A percentile compares a stretch with the other conserved stretches of the same genome.
These are phyloP conservation scores for Crepidodera aurea DNA, from an alignment of 2,888 invertebrate genomes.

Conservation along the genomic window DNA sequence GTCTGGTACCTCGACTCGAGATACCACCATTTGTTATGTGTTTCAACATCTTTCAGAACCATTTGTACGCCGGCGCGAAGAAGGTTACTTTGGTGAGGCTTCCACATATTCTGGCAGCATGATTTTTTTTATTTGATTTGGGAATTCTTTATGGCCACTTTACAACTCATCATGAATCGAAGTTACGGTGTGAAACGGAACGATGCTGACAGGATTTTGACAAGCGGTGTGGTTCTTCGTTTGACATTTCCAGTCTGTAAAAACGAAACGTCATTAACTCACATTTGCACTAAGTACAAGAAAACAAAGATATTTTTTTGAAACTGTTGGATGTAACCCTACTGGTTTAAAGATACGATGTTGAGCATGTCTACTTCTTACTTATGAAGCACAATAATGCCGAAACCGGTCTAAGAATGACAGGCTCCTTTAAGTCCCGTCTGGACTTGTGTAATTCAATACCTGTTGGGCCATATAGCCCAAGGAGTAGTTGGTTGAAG, in stretches of 20 bases:
- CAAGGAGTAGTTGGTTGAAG: too few relatives aligned
- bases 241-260: neutral
- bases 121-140: conserved; percentile 39
- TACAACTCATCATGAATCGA: conserved; percentile 32
- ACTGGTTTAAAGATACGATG: too few relatives aligned
- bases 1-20: conserved; percentile 62
- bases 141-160: conserved; percentile 43
- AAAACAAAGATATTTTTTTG: too few relatives aligned
- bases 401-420: too few relatives aligned
- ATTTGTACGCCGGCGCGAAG: conserved; percentile 45
- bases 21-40: conserved; percentile 69
- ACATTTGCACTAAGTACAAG: too few relatives aligned
- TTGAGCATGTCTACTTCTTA: too few relatives aligned
- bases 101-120: conserved; percentile 52
- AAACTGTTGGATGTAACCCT: too few relatives aligned
- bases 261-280: too few relatives aligned
- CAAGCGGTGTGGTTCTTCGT: neutral
- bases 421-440: too few relatives aligned
- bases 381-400: too few relatives aligned
- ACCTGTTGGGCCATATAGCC: too few relatives aligned
- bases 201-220: neutral
- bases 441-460: too few relatives aligned
- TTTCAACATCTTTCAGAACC: conserved; percentile 69
- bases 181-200: neutral
- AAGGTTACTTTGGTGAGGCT: conserved; percentile 50